These are phyloP conservation scores for Cacoxenus indagator DNA, from an alignment of 2,888 invertebrate genomes.

Conservation along the genomic window DNA sequence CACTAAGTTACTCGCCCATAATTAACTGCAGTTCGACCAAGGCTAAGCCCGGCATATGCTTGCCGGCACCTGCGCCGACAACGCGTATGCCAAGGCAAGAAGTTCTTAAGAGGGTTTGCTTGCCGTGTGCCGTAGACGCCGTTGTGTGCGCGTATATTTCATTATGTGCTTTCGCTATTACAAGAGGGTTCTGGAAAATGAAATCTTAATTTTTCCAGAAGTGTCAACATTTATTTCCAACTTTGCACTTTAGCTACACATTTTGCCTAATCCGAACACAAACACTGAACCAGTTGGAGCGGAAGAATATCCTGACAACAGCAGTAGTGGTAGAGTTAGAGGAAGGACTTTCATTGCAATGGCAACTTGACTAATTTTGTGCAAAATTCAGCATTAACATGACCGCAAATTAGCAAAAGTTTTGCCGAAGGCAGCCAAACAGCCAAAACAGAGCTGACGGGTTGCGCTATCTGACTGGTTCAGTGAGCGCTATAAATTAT, in stretches of 20 bases:
- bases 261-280: constrained; percentile 56
- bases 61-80: neutral
- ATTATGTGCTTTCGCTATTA: constrained; percentile 21
- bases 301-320: neutral
- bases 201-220: constrained; percentile 55
- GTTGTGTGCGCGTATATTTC: neutral
- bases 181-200: constrained; percentile 49
- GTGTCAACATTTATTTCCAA: constrained; percentile 64
- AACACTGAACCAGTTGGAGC: constrained; percentile 23
- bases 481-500: constrained; percentile 60
- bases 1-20: constrained; percentile 50
- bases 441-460: constrained; percentile 25
- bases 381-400: constrained; percentile 66
- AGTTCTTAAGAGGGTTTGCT: neutral
- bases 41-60: neutral
- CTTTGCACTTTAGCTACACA: constrained; percentile 63
- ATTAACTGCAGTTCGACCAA: constrained; percentile 50
- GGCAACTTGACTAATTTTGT: constrained; percentile 60
- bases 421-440: constrained; percentile 48
- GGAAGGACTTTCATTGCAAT: neutral
- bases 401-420: constrained; percentile 71
- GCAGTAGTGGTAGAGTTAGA: neutral
- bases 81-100: neutral
- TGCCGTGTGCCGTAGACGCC: constrained; percentile 20
- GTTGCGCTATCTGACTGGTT: constrained; percentile 50